These are phyloP conservation scores for Nannoperca obscura DNA, from an alignment of 2,797 vertebrate species.

Conservation along the genomic window DNA sequence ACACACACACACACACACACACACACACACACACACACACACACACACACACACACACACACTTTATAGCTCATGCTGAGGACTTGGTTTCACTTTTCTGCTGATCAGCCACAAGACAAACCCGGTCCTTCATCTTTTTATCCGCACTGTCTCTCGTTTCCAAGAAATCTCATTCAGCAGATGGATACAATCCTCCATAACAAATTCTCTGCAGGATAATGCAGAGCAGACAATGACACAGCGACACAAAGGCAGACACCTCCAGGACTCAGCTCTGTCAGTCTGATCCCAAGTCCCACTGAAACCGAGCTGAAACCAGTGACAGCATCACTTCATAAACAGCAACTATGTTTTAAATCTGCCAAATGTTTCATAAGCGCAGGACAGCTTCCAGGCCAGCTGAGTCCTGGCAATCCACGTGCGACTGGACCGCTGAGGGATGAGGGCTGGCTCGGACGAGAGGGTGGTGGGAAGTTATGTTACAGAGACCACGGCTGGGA, in stretches of 20 bases:
- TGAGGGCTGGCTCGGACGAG: constrained; percentile 43
- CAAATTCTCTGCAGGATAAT: constrained; percentile 70
- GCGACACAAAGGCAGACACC: constrained; percentile 55
- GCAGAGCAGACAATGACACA: constrained; percentile 65
- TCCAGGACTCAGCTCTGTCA: constrained; percentile 49
- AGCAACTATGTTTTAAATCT: constrained; percentile 47
- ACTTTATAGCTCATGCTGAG: constrained; percentile 33
- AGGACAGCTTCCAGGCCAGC: constrained; percentile 54
- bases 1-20: too few relatives aligned
- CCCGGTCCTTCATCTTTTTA: constrained; percentile 54
- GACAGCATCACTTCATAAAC: constrained; percentile 48
- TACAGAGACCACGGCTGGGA: constrained; percentile 69
- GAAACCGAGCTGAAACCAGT: constrained; percentile 41
- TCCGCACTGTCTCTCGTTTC: constrained; percentile 55
- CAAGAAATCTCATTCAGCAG: constrained; percentile 73
- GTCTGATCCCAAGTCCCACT: constrained; percentile 14
- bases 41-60: constrained; percentile 28
- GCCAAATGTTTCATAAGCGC: constrained; percentile 59
- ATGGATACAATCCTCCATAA: constrained; percentile 76
- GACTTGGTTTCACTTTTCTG: constrained; percentile 70
- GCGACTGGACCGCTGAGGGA: constrained; percentile 37
- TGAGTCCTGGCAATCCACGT: constrained; percentile 44
- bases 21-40: not conserved
- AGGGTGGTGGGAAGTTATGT: constrained; percentile 68
- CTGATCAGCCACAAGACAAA: constrained; percentile 66